A percentile compares a stretch with the other conserved stretches of the same genome.
These are phyloP conservation scores for Drosophila quadrilineata DNA, from an alignment of 1,140 invertebrate species.

Conservation along the genomic window DNA sequence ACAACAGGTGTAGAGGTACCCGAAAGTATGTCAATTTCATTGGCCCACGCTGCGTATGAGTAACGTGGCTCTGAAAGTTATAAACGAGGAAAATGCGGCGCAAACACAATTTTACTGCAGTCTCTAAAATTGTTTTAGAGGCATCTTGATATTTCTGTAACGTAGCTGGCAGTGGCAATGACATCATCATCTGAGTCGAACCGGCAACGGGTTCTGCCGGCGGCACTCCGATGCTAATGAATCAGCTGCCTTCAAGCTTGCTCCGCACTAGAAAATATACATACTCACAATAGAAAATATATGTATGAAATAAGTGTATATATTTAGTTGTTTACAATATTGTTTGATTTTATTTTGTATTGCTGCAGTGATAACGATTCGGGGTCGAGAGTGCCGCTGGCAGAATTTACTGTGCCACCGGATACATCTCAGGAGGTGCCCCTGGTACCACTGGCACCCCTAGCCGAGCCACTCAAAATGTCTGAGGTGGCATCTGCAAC, in stretches of 20 bases:
- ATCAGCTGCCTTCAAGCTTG: conserved; percentile 42
- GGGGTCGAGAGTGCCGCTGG: conserved; percentile 45
- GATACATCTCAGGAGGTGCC: conserved; percentile 40
- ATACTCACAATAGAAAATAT: conserved; percentile 4
- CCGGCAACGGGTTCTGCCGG: conserved; percentile 6
- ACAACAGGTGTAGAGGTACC: conserved; percentile 27
- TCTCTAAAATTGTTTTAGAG: neutral
- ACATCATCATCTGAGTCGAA: conserved; percentile 1
- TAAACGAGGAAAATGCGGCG: conserved; percentile 32
- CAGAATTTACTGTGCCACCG: conserved; percentile 51
- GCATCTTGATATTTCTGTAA: neutral
- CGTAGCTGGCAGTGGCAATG: conserved; percentile 49
- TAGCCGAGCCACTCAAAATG: conserved; percentile 45
- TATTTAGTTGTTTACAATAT: neutral
- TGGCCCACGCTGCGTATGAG: conserved; percentile 48
- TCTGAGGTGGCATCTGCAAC: conserved; percentile 39
- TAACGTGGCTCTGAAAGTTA: conserved; percentile 43
- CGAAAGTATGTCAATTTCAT: conserved; percentile 60
- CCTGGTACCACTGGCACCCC: conserved; percentile 58
- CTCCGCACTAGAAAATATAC: conserved; percentile 27
- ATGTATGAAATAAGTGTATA: neutral
- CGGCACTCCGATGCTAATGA: conserved; percentile 52
- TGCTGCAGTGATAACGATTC: conserved; percentile 43
- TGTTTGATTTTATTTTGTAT: neutral
- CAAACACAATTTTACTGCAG: conserved; percentile 11